Percentiles rank a stretch among this genome's conserved stretches.
phyloP scores from a whole-genome alignment of 2,113 vertebrate genomes.

The Gavia stellata region DNA sequence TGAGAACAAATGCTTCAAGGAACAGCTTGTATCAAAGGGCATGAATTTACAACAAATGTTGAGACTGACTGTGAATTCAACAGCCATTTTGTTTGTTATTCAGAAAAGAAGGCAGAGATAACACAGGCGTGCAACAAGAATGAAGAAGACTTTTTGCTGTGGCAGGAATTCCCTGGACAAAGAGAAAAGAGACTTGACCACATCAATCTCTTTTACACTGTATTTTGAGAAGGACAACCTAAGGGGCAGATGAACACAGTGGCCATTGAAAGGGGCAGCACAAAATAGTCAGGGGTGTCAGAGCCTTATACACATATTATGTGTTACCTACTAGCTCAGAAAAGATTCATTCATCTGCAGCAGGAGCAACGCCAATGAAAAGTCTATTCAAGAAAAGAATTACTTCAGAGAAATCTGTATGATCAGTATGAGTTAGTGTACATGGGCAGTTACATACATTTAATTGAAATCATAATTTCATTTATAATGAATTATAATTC shows the following conservation, averaged over 20 bases:
- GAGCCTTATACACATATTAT: neutral
- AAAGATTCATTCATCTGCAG: neutral
- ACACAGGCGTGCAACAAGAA: neutral
- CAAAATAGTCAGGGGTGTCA: neutral
- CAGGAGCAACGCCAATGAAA: neutral
- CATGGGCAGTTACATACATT: neutral
- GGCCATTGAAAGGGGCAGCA: neutral
- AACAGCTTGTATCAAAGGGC: neutral
- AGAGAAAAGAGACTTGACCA: neutral
- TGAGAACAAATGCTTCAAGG: neutral
- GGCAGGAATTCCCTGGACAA: neutral
- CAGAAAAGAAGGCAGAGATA: neutral
- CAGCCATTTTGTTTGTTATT: neutral
- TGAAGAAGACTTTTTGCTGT: neutral
- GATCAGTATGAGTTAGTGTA: neutral
- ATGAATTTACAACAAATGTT: neutral
- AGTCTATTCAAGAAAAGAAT: neutral
- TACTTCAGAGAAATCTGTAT: neutral
- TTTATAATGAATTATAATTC: too few relatives aligned
- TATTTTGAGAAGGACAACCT: neutral
- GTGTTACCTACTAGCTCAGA: neutral
- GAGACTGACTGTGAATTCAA: neutral
- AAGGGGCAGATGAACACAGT: neutral
- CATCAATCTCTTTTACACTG: neutral
- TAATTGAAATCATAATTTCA: neutral